Evolutionary conservation across 35 echinoderm and acorn worm species (phyloP), one percentile per base, ranked within the genome.

Genomic region (Heliocidaris tuberculata): DNA sequence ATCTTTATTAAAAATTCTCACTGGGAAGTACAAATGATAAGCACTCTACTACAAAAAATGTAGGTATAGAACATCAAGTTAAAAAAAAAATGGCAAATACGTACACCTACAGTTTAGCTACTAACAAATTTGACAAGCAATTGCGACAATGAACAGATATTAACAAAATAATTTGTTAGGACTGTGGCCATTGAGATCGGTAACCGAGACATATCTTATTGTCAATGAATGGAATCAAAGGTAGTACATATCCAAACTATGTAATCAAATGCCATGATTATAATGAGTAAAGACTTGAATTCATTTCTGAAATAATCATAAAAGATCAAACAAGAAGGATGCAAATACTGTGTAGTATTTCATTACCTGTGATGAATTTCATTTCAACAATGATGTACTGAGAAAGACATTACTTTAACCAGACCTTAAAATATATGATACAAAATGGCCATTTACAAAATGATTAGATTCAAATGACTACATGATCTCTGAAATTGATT

Each of bases 1-100:
- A 93, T 93, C 91, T 93, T 93, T 93, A 93, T 93, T 93, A 93
- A 93, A 93, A 93, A 93, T 93, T 93, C 91, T 93, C 91, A 93
- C 91, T 93, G 91, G 91, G 91, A 93, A 93, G 91, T 93, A 93
- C 91, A 93, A 93, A 93, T 93, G 91, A 93, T 93, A 93, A 93
- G 91, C 91, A 93, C 91, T 93, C 91, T 93, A 93, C 91, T 93
- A 93, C 91, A 93, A 93, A 89, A 42, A 93, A 93, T 93, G 91
- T 93, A 93, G 91, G 91, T 93, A 93, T 93, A 93, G 91, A 93
- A 93, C 91, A 93, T 93, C 91, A 93, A 93, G 29, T 93, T 47
- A 13, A 32, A 89, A 89, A 89, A 93, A 92, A 49, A 92, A 59
- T 93, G 91, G 91, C 91, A 93, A 93, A 93, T 93, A 93, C 91